Evolutionary conservation across 2,113 vertebrate genomes (phyloP), one percentile per base, ranked within the genome.

Genomic region (Herpailurus yagouaroundi): DNA sequence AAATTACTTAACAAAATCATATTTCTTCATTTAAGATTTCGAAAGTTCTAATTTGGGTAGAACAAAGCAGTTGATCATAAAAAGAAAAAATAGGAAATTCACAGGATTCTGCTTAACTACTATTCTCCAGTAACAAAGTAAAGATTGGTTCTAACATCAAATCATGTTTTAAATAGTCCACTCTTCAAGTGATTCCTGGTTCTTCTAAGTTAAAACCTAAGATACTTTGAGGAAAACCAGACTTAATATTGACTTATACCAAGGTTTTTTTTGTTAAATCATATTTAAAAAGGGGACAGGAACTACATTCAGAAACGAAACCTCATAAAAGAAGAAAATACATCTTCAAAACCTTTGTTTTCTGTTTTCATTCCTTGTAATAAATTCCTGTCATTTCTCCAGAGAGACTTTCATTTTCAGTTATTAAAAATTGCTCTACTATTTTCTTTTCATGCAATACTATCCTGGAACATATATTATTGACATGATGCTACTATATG

Each of bases 21-120:
- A 84, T 27, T 73, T 93, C 92, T 97, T 21, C 14, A 92, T 97
- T 97, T 95, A 96, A 96, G 86, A 87, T 98, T 98, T 97, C 74
- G 96, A 94, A 97, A 97, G 45, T 96, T 98, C 57, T 95, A 96
- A 91, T 88, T 45, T 97, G 89, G 31, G 96, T 71, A 95, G 68
- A 97, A 90, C 66, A 95, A 98, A 97, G 41, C 50, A 97, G 41
- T 94, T 85, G 98, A 79, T 21, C 97, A 29, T 16, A 96, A 94
- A 94, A 95, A 87, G 85, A 97, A 2, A 76, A 8, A 14, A 45
- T 85, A 92, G 96, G 45, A 97, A 98, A 96, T 57, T 93, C 60
- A 92, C 68, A 87, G 31, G 5, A 52, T 91, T 27, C 38, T 95
- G 36, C 80, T 98, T 97, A 96, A 71, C 50, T 50, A 86, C 10